Conservation (phyloP, 2,113 vertebrate genomes). For the Benitochromis conjunctus region DNA sequence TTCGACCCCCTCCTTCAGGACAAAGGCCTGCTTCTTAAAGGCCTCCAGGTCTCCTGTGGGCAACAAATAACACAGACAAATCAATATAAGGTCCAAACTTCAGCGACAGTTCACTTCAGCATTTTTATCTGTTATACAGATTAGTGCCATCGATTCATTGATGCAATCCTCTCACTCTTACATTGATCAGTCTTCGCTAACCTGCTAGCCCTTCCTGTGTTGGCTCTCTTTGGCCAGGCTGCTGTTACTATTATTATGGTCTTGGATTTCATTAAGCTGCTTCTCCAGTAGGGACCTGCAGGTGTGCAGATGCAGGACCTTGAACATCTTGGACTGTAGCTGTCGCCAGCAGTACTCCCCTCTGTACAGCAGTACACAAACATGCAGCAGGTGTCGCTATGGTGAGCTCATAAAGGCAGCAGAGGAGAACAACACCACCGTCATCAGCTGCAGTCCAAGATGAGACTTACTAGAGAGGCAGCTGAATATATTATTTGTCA, state of each 20-base stretch:
- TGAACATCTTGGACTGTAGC: background rate
- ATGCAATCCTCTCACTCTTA: background rate
- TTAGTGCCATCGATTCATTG: fast-evolving
- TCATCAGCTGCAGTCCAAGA: background rate
- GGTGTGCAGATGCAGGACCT: background rate
- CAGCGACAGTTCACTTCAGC: background rate
- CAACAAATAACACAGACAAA: background rate
- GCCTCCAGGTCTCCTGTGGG: conserved; percentile 83
- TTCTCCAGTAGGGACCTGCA: background rate
- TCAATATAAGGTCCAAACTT: background rate
- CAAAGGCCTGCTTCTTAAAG: conserved; percentile 85
- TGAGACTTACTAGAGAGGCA: fast-evolving
- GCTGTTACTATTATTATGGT: background rate
- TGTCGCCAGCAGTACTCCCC: background rate
- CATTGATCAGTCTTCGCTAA: background rate
- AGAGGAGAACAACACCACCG: fast-evolving
- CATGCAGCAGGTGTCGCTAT: background rate
- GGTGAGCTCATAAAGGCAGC: background rate
- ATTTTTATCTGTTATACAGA: background rate
- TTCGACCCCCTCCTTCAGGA: conserved; percentile 90
- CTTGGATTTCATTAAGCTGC: background rate
- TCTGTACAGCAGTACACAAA: background rate
- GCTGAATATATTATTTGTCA: background rate
- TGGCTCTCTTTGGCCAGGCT: background rate
- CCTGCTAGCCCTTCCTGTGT: background rate